Evolutionary conservation across 1,140 invertebrate species (phyloP), one percentile per base, ranked within the genome.

Genomic region (Saccostrea echinata): DNA sequence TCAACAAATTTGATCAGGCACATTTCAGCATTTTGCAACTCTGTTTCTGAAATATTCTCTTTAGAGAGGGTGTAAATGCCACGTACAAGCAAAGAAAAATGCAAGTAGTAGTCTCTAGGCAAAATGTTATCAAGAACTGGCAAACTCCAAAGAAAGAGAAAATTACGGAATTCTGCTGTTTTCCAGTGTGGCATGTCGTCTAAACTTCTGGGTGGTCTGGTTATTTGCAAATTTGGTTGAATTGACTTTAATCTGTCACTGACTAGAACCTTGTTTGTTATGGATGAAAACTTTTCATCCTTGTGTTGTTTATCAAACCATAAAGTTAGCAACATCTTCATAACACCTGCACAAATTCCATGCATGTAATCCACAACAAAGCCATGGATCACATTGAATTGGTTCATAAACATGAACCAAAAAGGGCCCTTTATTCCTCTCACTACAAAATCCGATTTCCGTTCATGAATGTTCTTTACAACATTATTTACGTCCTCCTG

Each of bases 341-440:
- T 88, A 18, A 88, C 30, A 27, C 89, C 89, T 27, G 87, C 76
- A 24, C 87, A 80, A 0, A 86, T 84, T 18, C 89, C 89, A 88
- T 90, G 89, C 87, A 90, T 90, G 64, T 90, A 90, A 43, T 90
- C 89, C 9, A 88, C 84, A 24, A 55, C 33, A 35, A 61, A 55
- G 4, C 84, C 64, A 55, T 35, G 16, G 18, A 84, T 82, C 51
- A 86, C 53, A 57, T 84, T n/a, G 53, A 53, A 85, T 68, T 35
- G 52, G 16, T 51, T 12, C 3, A 90, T 30, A 1, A 55, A 18
- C 57, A 71, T 35, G 18, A 90, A 57, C 51, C 87, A 83, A 18
- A 86, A 71, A 82, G 86, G 89, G 21, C 89, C 89, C 53, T 90
- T 90, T 12, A 90, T 88, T 1, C 89, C 89, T 61, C 33, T 76